Base-by-base conservation (phyloP, 2,888 invertebrate genomes). In the Habroteleia sp. region DNA sequence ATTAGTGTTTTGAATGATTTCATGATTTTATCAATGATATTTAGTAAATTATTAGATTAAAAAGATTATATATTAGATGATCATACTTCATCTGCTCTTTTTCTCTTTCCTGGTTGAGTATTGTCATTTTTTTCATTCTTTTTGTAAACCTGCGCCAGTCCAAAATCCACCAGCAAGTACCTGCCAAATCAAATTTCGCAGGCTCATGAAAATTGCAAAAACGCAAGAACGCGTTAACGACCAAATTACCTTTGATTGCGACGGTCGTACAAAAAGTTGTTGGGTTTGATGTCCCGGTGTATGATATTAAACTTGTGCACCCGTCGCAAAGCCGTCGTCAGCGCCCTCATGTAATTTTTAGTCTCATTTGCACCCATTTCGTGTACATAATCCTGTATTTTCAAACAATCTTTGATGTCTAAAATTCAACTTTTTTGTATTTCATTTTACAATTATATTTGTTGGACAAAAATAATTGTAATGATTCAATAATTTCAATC, bases 221-320 rank as follows among this genome's bases (percentile, higher is more conserved):
- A 27, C 8, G 7, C 3, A 8, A 20, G n/a, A 20, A 41, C 20
- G 1, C 1, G 0, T 1, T 20, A 63, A 29, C 6, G 3, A 31
- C 7, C 0, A 25, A 76, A 77, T 83, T 85, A 92, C 93, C 91
- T 91, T 79, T 90, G 90, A 69, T 91, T 91, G 17, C 91, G 90
- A 7, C 96, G 90, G 88, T 96, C 94, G 84, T 95, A 96, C 5
- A 97, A 90, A 88, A 97, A 97, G 90, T 97, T 97, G 88, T 94
- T 95, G 0, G 97, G 97, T 89, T 97, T 97, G 33, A 97, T 92
- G 85, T 97, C 97, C 58, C 97, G 90, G 86, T 97, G 97, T 69
- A 97, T 96, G 74, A 97, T 93, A 74, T 94, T 93, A 86, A 94
- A 94, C 37, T 93, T 91, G 89, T 97, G 97, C 63, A 97, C 95